These are phyloP conservation scores for Montipora foliosa DNA, from an alignment of 64 coral and sea anemone species.

Conservation along the genomic window DNA sequence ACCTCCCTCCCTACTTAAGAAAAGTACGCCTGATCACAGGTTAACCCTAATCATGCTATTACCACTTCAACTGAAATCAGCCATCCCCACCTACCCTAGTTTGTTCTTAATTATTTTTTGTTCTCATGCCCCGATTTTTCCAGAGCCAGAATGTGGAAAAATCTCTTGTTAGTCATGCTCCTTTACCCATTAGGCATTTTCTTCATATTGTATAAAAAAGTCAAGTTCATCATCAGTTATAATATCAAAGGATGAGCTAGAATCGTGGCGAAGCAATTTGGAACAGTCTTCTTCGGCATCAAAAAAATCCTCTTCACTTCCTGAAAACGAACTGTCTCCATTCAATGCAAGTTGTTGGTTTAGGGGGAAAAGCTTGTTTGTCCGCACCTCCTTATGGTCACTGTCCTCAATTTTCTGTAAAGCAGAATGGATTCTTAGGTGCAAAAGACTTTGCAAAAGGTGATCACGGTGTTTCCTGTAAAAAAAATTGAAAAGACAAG, in stretches of 20 bases:
- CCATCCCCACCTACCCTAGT: too few species aligned
- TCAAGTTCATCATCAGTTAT: constrained; percentile 25
- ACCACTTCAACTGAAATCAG: too few species aligned
- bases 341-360: neutral
- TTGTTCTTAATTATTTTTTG: too few species aligned
- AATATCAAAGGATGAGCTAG: constrained; percentile 37
- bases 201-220: neutral
- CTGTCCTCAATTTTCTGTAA: neutral
- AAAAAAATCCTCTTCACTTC: constrained; percentile 6
- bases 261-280: constrained; percentile 7
- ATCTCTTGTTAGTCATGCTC: too few species aligned
- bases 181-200: neutral
- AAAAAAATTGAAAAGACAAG: neutral
- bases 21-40: too few species aligned
- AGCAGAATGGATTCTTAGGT: constrained; percentile 28
- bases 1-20: too few species aligned
- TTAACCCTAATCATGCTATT: too few species aligned
- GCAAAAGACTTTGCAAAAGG: constrained; percentile 22
- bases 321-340: neutral
- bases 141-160: too few species aligned
- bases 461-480: constrained; percentile 38
- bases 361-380: neutral
- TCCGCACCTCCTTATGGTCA: neutral
- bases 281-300: constrained; percentile 20
- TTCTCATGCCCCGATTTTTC: too few species aligned